Percentiles rank a stretch among this genome's conserved stretches.
Conservation (phyloP, 2,113 vertebrate genomes). For the Melanotaenia duboulayi region DNA sequence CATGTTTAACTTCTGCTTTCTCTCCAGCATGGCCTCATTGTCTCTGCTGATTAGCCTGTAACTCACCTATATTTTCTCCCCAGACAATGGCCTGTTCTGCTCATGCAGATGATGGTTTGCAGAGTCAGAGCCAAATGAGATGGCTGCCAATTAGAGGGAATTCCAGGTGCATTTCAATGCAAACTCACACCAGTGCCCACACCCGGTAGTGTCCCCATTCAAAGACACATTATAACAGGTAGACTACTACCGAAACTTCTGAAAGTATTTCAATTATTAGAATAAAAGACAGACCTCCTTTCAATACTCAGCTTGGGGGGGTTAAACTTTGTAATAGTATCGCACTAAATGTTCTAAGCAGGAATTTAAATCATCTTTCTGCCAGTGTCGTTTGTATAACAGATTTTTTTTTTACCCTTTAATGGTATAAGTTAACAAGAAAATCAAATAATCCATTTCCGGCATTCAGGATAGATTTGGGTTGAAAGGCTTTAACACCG, state of each 20-base stretch:
- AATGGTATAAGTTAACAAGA: conserved; percentile 44
- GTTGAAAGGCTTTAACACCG: conserved; percentile 52
- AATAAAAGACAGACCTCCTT: conserved; percentile 47
- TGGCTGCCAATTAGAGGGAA: conserved; percentile 73
- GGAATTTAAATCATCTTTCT: conserved; percentile 42
- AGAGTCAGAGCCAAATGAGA: conserved; percentile 80
- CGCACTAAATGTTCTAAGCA: conserved; percentile 59
- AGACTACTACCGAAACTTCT: conserved; percentile 62
- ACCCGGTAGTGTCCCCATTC: conserved; percentile 67
- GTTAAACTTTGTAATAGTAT: conserved; percentile 53
- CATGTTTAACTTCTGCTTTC: conserved; percentile 50
- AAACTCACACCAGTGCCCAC: conserved; percentile 62
- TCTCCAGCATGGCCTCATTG: conserved; percentile 52
- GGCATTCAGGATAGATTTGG: conserved; percentile 49
- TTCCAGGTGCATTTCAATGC: conserved; percentile 76
- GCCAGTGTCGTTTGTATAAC: conserved; percentile 32
- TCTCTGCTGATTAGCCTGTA: conserved; percentile 80
- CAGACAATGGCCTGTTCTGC: conserved; percentile 63
- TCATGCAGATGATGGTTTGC: conserved; percentile 69
- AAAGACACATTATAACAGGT: conserved; percentile 57
- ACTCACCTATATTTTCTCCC: conserved; percentile 71
- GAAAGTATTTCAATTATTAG: conserved; percentile 62
- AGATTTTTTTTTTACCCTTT: conserved; percentile 22
- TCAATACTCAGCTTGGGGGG: conserved; percentile 22
- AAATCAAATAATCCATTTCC: conserved; percentile 54